Evolutionary conservation across 2,888 invertebrate genomes (phyloP), one percentile per base, ranked within the genome.

Genomic region (Sarcophaga variegata): DNA sequence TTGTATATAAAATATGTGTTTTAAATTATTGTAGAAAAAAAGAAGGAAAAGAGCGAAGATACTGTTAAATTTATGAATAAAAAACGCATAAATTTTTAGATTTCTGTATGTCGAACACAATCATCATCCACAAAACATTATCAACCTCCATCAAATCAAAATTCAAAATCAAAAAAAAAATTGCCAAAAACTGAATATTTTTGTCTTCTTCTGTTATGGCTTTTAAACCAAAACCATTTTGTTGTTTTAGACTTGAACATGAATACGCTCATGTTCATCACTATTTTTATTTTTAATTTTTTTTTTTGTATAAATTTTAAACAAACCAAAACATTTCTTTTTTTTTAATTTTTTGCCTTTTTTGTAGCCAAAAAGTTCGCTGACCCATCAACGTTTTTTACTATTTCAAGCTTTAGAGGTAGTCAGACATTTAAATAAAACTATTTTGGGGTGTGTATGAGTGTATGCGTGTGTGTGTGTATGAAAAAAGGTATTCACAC

Each of bases 321-420:
- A 86, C 64, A 82, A 71, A 82, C 66, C 66, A 80, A 76, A 81
- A 74, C 60, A 20, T 74, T 59, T 79, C 63, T 47, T 67, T 67
- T 45, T 45, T 25, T 54, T 69, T 14, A 49, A 11, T 62, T 81
- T 70, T n/a, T 77, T 85, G 77, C 66, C 62, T 71, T 82, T 83
- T 75, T 76, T 69, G 45, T 70, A 47, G 78, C 62, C 47, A 63
- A 62, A 81, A 81, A 84, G 86, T 87, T 87, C 83, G 78, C 63
- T 87, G 87, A 87, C 81, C 87, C 74, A 63, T 62, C 60, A 70
- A 25, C 66, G 72, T 77, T 77, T 60, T 54, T 37, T 70, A 69
- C 20, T 81, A 27, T 81, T 69, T 81, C 76, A 64, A 80, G 76
- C 75, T 79, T 80, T 59, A 20, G 49, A 69, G 54, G 69, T 77